Evolutionary conservation across 2,888 invertebrate species (phyloP).

Genomic region (Fissipunctia ypsillon): DNA sequence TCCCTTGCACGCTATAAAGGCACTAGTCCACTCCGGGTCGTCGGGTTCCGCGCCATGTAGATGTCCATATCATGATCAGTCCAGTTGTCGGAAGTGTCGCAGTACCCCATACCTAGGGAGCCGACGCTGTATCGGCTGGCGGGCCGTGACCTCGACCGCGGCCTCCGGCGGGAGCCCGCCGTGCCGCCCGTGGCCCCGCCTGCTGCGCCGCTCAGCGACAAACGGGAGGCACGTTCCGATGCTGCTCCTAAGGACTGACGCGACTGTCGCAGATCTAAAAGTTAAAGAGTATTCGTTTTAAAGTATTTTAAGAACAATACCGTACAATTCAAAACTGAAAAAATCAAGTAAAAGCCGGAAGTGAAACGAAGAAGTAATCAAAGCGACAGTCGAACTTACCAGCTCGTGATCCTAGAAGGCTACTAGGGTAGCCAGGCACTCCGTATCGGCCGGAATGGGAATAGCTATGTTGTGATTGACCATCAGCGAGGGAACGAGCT

Average conservation of each 20-base stretch:
- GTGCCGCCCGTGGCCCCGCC: slow-evolving; percentile 91
- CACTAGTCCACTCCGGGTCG: slow-evolving; percentile 95
- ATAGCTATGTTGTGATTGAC: slow-evolving; percentile 97
- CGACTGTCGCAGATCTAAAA: slow-evolving; percentile 95
- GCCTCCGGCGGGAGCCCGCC: slow-evolving; percentile 92
- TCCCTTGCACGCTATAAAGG: slow-evolving; percentile 92
- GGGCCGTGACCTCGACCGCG: slow-evolving; percentile 95
- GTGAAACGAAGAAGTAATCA: slow-evolving; percentile 56
- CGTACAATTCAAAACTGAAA: slow-evolving; percentile 14
- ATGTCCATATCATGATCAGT: slow-evolving; percentile 99
- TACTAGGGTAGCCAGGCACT: slow-evolving; percentile 94
- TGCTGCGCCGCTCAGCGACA: slow-evolving; percentile 92
- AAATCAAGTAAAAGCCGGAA: slow-evolving; percentile 50
- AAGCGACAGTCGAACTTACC: slow-evolving; percentile 79
- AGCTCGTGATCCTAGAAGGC: slow-evolving; percentile 88
- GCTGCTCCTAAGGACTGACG: slow-evolving; percentile 96
- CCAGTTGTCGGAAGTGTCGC: slow-evolving; percentile 97
- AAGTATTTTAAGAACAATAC: slow-evolving; percentile 2
- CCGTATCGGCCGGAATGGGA: slow-evolving; percentile 95
- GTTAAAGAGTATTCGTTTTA: slow-evolving; percentile 27
- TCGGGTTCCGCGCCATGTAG: slow-evolving; percentile 97
- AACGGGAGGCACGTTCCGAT: slow-evolving; percentile 95
- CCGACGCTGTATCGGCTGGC: slow-evolving; percentile 95
- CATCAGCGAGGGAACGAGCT: slow-evolving; percentile 95
- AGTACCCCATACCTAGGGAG: slow-evolving; percentile 96